phyloP scores from a whole-genome alignment of 1,140 invertebrate species.

The Drosophila sturtevanti region DNA sequence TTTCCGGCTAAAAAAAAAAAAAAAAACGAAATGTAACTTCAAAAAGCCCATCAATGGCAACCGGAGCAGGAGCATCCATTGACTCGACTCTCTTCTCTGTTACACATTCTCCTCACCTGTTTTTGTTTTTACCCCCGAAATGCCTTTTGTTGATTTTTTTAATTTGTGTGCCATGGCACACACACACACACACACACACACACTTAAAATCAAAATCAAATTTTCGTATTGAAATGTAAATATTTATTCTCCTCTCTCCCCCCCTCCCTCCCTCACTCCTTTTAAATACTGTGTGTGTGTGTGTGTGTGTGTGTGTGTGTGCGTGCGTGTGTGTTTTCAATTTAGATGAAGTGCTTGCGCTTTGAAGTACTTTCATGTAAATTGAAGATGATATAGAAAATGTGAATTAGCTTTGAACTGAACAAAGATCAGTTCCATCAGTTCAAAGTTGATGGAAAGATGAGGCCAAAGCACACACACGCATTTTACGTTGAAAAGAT shows the following conservation, averaged over 20 bases:
- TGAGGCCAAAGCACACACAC: constrained; percentile 54
- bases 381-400: too few relatives aligned
- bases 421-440: constrained; percentile 26
- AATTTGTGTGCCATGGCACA: constrained; percentile 42
- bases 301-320: too few relatives aligned
- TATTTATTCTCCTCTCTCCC: constrained; percentile 65
- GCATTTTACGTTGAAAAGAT: constrained; percentile 33
- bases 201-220: constrained; percentile 63
- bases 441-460: constrained; percentile 69
- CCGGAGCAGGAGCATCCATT: neutral
- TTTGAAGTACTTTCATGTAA: constrained; percentile 47
- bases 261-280: too few relatives aligned
- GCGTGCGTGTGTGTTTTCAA: constrained; percentile 33
- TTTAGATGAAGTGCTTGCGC: constrained; percentile 67
- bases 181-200: constrained; percentile 32
- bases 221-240: constrained; percentile 77
- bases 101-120: constrained; percentile 50
- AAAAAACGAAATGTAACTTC: too few relatives aligned
- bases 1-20: constrained; percentile 39
- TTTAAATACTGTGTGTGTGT: too few relatives aligned
- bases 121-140: constrained; percentile 34
- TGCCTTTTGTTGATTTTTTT: constrained; percentile 51
- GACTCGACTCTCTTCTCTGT: constrained; percentile 13
- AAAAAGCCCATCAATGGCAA: constrained; percentile 1
- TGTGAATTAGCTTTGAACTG: constrained; percentile 17